A percentile compares a stretch with the other conserved stretches of the same genome.
phyloP scores from a whole-genome alignment of 2,888 invertebrate species.

The Acanthacorydalis orientalis region DNA sequence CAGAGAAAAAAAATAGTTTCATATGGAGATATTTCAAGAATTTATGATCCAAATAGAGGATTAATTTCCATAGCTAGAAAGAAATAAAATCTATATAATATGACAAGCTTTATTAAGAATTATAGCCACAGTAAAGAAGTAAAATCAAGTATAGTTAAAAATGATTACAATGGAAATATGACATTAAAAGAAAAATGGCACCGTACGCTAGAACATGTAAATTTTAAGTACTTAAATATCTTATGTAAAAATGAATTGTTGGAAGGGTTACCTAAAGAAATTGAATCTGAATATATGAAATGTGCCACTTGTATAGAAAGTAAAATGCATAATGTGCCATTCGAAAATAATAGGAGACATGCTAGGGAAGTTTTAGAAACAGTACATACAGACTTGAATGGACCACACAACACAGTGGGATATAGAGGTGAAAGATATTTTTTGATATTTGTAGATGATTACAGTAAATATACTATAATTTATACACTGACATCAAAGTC shows the following conservation, averaged over 20 bases:
- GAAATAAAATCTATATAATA: constrained; percentile 9
- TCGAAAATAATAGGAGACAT: constrained; percentile 12
- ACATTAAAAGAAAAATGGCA: constrained; percentile 13
- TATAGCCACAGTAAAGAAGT: background rate
- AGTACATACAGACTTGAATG: constrained; percentile 12
- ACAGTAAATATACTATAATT: constrained; percentile 2
- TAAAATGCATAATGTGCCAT: constrained; percentile 14
- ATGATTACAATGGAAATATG: constrained; percentile 5
- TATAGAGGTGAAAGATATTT: constrained; percentile 7
- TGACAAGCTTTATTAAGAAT: constrained; percentile 5
- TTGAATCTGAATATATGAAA: constrained; percentile 11
- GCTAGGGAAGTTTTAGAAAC: constrained; percentile 9
- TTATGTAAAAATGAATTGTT: constrained; percentile 11
- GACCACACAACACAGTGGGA: constrained; percentile 7
- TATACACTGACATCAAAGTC: constrained; percentile 1
- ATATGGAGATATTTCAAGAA: constrained; percentile 8
- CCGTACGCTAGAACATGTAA: constrained; percentile 12
- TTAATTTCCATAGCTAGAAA: constrained; percentile 10
- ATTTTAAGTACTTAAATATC: constrained; percentile 11
- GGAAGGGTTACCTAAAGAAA: constrained; percentile 8
- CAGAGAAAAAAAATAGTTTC: constrained; percentile 10
- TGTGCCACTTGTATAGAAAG: constrained; percentile 13
- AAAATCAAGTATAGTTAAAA: background rate
- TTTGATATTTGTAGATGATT: constrained; percentile 4
- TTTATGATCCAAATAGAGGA: constrained; percentile 8